Evolutionary conservation across 2,888 invertebrate species (phyloP), one percentile per base, ranked within the genome.

Genomic region (Cartodere bifasciata): DNA sequence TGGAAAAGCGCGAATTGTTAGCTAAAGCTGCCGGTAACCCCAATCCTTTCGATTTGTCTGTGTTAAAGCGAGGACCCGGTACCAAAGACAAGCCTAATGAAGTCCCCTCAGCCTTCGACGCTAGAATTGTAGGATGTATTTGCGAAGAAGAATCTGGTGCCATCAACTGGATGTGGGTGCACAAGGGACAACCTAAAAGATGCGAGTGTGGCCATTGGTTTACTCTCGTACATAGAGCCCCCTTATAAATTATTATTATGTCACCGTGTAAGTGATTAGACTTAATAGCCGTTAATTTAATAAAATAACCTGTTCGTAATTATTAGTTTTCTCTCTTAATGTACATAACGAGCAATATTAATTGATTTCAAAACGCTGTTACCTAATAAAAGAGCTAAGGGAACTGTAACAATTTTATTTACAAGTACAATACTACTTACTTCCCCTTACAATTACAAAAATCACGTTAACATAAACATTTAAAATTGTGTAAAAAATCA

Each of bases 151-250:
- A 95, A 55, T 74, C 87, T 29, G 78, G 84, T 32, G 68, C 74
- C 39, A 75, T 97, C 44, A 84, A 79, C 55, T 97, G 91, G 88
- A 88, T 95, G 79, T 90, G 91, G 84, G 64, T 97, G 50, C 81
- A 92, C 59, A 76, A 80, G 65, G 94, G 85, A 21, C 75, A 77
- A 47, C 80, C 88, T 37, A 85, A 83, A 55, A 78, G 94, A 48
- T 97, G 95, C 56, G 86, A 85, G 56, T 97, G 97, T 60, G 97
- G 97, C 34, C 79, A 92, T 58, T 94, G 90, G 90, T 95, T 91
- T 69, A 87, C 90, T 65, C 70, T 95, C 48, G 74, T 79, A 36
- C 80, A 82, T 60, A 82, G 80, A 62, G 65, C 72, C 42, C 73
- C 77, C 43, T 53, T 78, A 52, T 80, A 78, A 77, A 35, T 28